These are phyloP conservation scores for Bovichtus variegatus DNA, from an alignment of 2,797 vertebrate species.

Conservation along the genomic window DNA sequence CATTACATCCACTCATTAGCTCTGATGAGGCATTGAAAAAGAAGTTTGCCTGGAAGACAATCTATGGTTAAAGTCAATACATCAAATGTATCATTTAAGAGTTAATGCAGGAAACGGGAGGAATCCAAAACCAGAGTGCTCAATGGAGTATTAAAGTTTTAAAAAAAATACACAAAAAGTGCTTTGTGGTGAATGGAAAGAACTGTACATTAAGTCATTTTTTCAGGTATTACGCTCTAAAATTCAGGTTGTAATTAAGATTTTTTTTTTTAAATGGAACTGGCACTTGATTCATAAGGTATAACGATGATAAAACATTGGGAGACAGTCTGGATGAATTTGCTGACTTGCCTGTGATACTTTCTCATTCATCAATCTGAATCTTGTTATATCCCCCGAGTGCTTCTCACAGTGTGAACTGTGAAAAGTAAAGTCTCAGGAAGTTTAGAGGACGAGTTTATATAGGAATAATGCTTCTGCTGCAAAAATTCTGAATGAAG, in stretches of 20 bases:
- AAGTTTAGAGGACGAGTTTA: slow-evolving; percentile 22
- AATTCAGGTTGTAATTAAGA: background rate
- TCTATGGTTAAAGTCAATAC: background rate
- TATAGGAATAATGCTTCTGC: slow-evolving; percentile 25
- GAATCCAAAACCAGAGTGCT: background rate
- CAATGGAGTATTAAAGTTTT: background rate
- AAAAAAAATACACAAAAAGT: background rate
- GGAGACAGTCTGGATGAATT: background rate
- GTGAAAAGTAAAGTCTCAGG: slow-evolving; percentile 25
- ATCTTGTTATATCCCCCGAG: slow-evolving; percentile 4
- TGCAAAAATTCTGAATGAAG: slow-evolving; percentile 21
- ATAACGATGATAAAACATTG: background rate
- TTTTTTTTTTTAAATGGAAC: slow-evolving; percentile 1
- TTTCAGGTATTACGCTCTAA: background rate
- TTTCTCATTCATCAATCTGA: slow-evolving; percentile 20
- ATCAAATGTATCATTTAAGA: background rate
- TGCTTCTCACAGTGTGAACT: slow-evolving; percentile 8
- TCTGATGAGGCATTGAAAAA: slow-evolving; percentile 2
- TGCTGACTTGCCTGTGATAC: slow-evolving; percentile 9
- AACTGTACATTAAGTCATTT: background rate
- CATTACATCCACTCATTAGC: slow-evolving; percentile 19
- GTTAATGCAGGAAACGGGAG: background rate
- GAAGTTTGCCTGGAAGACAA: background rate
- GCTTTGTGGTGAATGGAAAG: background rate
- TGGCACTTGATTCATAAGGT: slow-evolving; percentile 12